These are phyloP conservation scores for Atherinosoma microstoma DNA, from an alignment of 2,797 vertebrate genomes.

Conservation along the genomic window DNA sequence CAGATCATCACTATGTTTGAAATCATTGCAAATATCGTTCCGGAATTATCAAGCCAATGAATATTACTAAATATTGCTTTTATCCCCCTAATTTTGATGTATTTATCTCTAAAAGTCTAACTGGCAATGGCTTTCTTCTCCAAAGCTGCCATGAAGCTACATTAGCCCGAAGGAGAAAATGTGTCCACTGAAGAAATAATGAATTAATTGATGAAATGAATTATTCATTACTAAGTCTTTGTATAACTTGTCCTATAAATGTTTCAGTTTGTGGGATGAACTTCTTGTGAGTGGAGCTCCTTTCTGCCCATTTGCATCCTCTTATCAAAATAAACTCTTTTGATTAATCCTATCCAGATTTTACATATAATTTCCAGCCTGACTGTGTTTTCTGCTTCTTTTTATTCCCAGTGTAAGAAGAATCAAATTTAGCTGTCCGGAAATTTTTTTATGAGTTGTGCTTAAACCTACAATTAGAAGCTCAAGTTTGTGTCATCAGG, in stretches of 20 bases:
- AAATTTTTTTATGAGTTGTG: neutral
- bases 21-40: neutral
- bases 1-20: neutral
- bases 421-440: too few species aligned
- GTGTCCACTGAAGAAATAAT: conserved; percentile 32
- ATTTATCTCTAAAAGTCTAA: neutral
- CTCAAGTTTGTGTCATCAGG: neutral
- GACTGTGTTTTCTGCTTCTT: neutral
- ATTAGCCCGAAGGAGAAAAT: conserved; percentile 21
- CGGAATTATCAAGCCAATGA: too few species aligned
- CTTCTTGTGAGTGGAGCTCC: conserved; percentile 25
- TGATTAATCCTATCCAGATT: conserved; percentile 32
- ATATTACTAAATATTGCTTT: neutral
- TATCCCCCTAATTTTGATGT: neutral
- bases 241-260: conserved; percentile 46
- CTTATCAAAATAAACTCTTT: conserved; percentile 9
- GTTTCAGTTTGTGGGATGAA: conserved; percentile 44
- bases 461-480: neutral
- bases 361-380: conserved; percentile 32
- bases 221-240: conserved; percentile 42
- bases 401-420: neutral
- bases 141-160: neutral
- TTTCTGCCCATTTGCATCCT: conserved; percentile 21
- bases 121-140: neutral
- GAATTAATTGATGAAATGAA: conserved; percentile 50